These are phyloP conservation scores for Drosophila subobscura DNA, from an alignment of 1,140 invertebrate genomes.

Conservation along the genomic window DNA sequence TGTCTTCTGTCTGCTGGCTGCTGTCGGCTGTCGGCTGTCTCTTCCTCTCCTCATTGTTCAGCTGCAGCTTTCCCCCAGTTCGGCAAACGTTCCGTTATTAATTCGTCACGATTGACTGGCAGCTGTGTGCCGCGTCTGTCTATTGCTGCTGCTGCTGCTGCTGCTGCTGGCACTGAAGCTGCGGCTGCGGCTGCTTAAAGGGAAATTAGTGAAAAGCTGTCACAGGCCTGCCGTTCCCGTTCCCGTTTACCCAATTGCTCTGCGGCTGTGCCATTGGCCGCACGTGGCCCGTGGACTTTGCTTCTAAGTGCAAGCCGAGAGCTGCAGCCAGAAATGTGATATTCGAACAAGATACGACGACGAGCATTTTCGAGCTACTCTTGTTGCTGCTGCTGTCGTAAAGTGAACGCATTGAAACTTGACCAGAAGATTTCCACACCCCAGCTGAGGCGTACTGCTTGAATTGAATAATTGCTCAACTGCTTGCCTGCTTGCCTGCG, in stretches of 20 bases:
- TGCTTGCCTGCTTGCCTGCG: no score
- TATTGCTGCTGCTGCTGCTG: background rate
- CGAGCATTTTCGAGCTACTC: background rate
- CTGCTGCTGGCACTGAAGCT: background rate
- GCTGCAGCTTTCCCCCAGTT: slow-evolving; percentile 52
- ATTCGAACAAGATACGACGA: slow-evolving; percentile 14
- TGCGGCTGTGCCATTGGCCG: slow-evolving; percentile 13
- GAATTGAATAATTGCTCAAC: no score
- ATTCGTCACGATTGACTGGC: slow-evolving; percentile 77
- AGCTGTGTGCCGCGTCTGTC: slow-evolving; percentile 33
- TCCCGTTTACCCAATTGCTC: background rate
- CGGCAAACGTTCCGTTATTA: slow-evolving; percentile 68
- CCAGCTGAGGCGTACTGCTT: background rate
- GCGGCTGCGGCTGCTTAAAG: slow-evolving; percentile 60
- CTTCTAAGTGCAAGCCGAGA: slow-evolving; percentile 5
- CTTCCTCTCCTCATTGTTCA: slow-evolving; percentile 16
- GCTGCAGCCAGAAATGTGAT: slow-evolving; percentile 17
- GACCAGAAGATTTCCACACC: slow-evolving; percentile 18
- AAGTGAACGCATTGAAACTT: slow-evolving; percentile 16
- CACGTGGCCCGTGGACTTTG: slow-evolving; percentile 35
- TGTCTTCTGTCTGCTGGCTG: background rate
- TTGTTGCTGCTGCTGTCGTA: background rate
- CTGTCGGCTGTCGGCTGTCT: background rate
- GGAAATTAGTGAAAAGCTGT: slow-evolving; percentile 78
- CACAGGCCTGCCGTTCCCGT: slow-evolving; percentile 40